Evolutionary conservation across 2,797 vertebrate genomes (phyloP), one percentile per base, ranked within the genome.

Genomic region (Megaceryle alcyon): DNA sequence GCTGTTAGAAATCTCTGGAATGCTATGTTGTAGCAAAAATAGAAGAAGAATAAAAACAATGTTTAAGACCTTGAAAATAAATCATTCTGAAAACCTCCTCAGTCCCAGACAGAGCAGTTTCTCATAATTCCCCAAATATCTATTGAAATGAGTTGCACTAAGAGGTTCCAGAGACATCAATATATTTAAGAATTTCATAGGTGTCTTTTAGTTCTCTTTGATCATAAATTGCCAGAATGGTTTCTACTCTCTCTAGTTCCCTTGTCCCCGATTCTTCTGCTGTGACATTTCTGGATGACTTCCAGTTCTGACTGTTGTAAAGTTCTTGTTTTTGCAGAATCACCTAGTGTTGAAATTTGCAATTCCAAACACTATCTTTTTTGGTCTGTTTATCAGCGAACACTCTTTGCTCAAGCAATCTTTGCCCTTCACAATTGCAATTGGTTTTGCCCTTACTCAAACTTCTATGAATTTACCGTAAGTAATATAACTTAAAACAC

Each of bases 251-350:
- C 25, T 73, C 48, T 39, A 68, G 48, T 87, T 89, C 31, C 43
- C 69, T 80, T 83, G 78, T 89, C 71, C 53, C 88, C 9, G 28
- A 65, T 77, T 92, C 23, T 88, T 93, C 43, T 80, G 59, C 83
- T 88, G 48, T 80, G 94, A 97, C 92, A 96, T 94, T 96, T 96
- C 92, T 97, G 96, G 96, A 97, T 89, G 91, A 95, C 86, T 97
- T 96, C 93, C 96, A 96, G 76, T 59, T 95, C 90, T 65, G 86
- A 93, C 57, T 85, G 92, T 75, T 89, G 78, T 85, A 75, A 93
- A 96, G 86, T 73, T 92, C 83, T 93, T 96, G 86, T 87, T 96
- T 96, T 95, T 93, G 90, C 92, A 96, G 84, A 97, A 95, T 93
- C 88, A 93, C 92, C 88, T 87, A 96, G 35, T 80, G 92, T 73